These are phyloP conservation scores for Agriopis aurantiaria DNA, from an alignment of 2,888 invertebrate species.

Conservation along the genomic window DNA sequence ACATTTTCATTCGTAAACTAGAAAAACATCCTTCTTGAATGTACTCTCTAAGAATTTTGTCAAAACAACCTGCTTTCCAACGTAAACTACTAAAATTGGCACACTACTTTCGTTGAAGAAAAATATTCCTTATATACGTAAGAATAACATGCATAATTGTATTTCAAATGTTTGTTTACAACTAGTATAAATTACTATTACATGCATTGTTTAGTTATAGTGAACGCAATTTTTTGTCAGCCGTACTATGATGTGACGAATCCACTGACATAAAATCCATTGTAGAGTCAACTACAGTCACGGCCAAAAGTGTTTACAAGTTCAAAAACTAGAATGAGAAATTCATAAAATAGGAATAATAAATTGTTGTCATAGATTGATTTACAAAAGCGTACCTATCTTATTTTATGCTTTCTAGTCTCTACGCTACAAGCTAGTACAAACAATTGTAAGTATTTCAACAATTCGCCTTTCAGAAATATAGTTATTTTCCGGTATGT, in stretches of 20 bases:
- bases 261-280: constrained; percentile 25
- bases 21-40: constrained; percentile 7
- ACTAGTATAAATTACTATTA: constrained; percentile 7
- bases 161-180: constrained; percentile 4
- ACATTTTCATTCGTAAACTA: constrained; percentile 2
- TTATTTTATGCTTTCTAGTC: not conserved
- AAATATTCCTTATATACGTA: constrained; percentile 2
- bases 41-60: not conserved
- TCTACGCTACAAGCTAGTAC: not conserved
- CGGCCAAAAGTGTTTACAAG: constrained; percentile 22
- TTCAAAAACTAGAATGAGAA: constrained; percentile 3
- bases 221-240: constrained; percentile 29
- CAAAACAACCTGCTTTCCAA: constrained; percentile 16
- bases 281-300: not conserved
- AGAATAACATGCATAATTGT: not conserved
- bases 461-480: not conserved
- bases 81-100: not conserved
- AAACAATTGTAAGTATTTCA: not conserved
- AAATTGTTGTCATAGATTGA: not conserved
- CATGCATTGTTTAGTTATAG: constrained; percentile 12
- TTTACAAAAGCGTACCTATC: not conserved
- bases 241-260: constrained; percentile 42
- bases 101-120: not conserved
- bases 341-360: constrained; percentile 4
- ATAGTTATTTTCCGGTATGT: too few relatives aligned